Conservation (phyloP, 2,113 vertebrate genomes). For the Nipponia nippon region DNA sequence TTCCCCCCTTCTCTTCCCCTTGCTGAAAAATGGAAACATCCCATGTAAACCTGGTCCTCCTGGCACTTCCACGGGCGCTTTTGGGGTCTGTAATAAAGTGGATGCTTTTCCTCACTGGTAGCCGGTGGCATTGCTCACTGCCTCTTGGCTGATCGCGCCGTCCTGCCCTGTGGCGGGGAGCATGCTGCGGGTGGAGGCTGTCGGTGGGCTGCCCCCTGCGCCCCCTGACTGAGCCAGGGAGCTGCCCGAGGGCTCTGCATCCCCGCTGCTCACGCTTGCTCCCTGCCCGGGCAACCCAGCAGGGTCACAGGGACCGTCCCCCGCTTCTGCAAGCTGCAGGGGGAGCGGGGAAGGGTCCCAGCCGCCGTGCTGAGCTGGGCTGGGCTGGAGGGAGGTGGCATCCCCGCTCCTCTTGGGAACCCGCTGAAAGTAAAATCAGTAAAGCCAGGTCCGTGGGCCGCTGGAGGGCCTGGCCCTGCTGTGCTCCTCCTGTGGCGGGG, state of each 20-base stretch:
- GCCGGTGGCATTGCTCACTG: not conserved
- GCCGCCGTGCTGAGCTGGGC: accelerated
- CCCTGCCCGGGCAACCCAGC: accelerated
- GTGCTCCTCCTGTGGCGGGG: not conserved
- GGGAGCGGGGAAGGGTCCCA: not conserved
- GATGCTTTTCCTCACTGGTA: slow-evolving; percentile 48
- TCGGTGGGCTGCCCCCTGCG: accelerated
- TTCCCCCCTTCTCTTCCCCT: slow-evolving; percentile 7
- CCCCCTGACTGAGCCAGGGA: accelerated
- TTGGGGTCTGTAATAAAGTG: slow-evolving; percentile 70
- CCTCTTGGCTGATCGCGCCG: accelerated
- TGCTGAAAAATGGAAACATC: slow-evolving; percentile 37
- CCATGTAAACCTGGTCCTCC: slow-evolving; percentile 22
- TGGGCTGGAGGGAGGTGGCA: not conserved
- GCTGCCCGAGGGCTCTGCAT: not conserved
- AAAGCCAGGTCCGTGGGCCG: not conserved
- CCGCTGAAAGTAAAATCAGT: not conserved
- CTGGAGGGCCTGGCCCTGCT: not conserved
- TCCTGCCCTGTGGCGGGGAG: not conserved
- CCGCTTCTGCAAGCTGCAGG: not conserved
- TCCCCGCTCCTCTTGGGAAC: not conserved
- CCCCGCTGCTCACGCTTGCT: not conserved
- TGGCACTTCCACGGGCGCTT: slow-evolving; percentile 25
- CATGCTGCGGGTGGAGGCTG: not conserved
- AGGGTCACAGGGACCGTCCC: accelerated